A percentile compares a stretch with the other conserved stretches of the same genome.
These are phyloP conservation scores for Plestiodon gilberti DNA, from an alignment of 2,113 vertebrate genomes.

Conservation along the genomic window DNA sequence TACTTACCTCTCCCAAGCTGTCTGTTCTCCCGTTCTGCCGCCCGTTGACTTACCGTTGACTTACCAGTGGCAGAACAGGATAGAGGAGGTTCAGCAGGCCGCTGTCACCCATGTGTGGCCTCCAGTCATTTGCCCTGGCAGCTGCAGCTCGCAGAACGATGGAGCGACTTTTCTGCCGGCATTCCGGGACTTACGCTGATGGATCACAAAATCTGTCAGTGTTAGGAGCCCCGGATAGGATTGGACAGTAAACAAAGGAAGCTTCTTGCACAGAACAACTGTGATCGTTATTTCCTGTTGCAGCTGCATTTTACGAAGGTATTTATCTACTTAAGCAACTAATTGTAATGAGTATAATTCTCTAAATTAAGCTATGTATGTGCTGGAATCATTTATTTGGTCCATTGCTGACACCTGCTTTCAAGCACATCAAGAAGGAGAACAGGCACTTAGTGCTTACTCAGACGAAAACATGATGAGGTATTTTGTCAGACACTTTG, in stretches of 20 bases:
- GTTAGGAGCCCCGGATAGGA: too few relatives aligned
- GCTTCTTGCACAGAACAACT: not conserved
- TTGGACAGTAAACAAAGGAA: not conserved
- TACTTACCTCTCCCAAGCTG: too few relatives aligned
- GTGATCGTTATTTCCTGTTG: not conserved
- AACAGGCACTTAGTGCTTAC: not conserved
- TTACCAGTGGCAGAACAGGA: too few relatives aligned
- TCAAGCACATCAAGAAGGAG: conserved; percentile 15
- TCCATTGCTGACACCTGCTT: not conserved
- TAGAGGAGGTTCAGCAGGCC: too few relatives aligned
- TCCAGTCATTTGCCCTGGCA: too few relatives aligned
- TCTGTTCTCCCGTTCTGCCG: too few relatives aligned
- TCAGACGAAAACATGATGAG: not conserved
- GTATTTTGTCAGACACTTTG: not conserved
- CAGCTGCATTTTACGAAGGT: not conserved
- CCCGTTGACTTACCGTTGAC: too few relatives aligned
- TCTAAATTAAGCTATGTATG: not conserved
- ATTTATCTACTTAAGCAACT: not conserved
- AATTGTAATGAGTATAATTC: not conserved
- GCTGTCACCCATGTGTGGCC: too few relatives aligned
- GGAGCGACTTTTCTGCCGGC: too few relatives aligned
- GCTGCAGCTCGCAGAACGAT: too few relatives aligned
- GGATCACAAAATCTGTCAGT: too few relatives aligned
- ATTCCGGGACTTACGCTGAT: too few relatives aligned
- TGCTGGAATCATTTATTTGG: not conserved